These are phyloP conservation scores for Campylorhamphus procurvoides DNA, from an alignment of 2,113 vertebrate genomes.

Conservation along the genomic window DNA sequence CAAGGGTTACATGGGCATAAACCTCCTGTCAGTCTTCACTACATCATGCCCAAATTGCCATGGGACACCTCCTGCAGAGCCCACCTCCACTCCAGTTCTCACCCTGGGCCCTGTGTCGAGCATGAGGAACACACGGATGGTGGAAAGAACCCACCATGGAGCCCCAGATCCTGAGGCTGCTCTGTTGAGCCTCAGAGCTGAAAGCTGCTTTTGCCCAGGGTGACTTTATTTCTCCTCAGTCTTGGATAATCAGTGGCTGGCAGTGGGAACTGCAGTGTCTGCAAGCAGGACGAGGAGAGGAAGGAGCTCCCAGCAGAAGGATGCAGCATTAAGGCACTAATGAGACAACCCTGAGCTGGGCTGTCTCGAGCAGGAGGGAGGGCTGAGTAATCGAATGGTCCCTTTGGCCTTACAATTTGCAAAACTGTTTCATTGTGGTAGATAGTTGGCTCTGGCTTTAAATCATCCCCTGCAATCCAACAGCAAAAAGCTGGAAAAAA, in stretches of 20 bases:
- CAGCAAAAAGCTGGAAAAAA: slow-evolving; percentile 43
- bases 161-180: background rate
- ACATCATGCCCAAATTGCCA: background rate
- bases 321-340: slow-evolving; percentile 11
- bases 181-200: background rate
- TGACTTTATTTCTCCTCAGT: background rate
- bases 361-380: slow-evolving; percentile 4
- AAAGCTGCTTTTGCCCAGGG: background rate
- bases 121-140: accelerated
- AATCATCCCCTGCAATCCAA: slow-evolving; percentile 49
- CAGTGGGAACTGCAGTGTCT: background rate
- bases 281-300: background rate
- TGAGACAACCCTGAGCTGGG: slow-evolving; percentile 12
- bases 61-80: background rate
- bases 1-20: background rate
- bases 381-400: slow-evolving; percentile 17
- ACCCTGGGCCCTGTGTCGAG: accelerated
- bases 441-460: slow-evolving; percentile 47
- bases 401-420: slow-evolving; percentile 38
- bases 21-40: background rate
- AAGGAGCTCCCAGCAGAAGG: background rate
- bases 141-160: background rate
- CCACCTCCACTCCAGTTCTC: background rate
- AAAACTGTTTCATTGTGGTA: slow-evolving; percentile 43
- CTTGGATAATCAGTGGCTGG: background rate